A percentile compares a stretch with the other conserved stretches of the same genome.
These are phyloP conservation scores for Pteruthius melanotis DNA, from an alignment of 2,113 vertebrate species.

Conservation along the genomic window DNA sequence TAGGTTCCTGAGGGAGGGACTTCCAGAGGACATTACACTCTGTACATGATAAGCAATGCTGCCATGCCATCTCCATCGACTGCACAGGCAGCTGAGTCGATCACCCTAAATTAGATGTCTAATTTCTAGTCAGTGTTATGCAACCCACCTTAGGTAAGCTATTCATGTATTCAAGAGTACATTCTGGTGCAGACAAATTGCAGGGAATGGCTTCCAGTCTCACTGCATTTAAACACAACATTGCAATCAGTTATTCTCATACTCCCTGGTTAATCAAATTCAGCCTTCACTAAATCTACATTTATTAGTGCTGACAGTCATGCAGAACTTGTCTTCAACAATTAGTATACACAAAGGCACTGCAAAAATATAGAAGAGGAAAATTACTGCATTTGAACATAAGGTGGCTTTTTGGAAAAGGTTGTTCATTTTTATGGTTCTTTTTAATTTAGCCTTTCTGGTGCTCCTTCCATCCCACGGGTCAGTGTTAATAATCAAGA, in stretches of 20 bases:
- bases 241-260: slow-evolving; percentile 42
- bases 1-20: not conserved
- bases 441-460: slow-evolving; percentile 56
- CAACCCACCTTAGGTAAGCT: not conserved
- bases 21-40: not conserved
- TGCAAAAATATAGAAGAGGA: not conserved
- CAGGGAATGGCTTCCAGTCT: slow-evolving; percentile 23
- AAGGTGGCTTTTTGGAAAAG: not conserved
- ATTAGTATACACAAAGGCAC: not conserved
- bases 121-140: not conserved
- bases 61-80: not conserved
- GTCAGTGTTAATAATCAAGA: slow-evolving; percentile 60
- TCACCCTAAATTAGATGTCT: not conserved
- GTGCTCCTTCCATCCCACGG: slow-evolving; percentile 27
- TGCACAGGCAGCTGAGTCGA: not conserved
- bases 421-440: slow-evolving; percentile 28
- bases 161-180: not conserved
- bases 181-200: not conserved
- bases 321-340: slow-evolving; percentile 1
- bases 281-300: not conserved
- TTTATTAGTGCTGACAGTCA: slow-evolving; percentile 10
- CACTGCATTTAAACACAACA: slow-evolving; percentile 30
- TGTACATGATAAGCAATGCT: not conserved
- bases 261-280: not conserved
- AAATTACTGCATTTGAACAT: not conserved